Evolutionary conservation across 2,797 vertebrate genomes (phyloP).

Genomic region (Sebastes dallii): DNA sequence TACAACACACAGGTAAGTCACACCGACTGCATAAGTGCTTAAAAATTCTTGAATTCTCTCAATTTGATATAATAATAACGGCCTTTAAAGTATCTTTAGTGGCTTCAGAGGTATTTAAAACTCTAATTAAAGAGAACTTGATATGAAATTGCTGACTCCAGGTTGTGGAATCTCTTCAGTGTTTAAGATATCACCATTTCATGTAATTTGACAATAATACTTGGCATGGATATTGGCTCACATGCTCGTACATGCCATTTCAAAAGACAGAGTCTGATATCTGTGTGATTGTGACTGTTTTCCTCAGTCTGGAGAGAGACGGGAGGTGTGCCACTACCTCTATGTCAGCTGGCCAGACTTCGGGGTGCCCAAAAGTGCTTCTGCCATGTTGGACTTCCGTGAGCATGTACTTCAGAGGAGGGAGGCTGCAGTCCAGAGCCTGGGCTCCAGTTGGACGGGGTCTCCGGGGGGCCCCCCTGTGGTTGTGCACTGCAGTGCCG

Average conservation of each 20-base stretch:
- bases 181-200: not conserved
- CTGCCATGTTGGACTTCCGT: slow-evolving; percentile 88
- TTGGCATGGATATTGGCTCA: not conserved
- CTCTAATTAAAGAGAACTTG: not conserved
- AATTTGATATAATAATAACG: not conserved
- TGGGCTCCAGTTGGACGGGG: slow-evolving; percentile 83
- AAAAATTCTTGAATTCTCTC: not conserved
- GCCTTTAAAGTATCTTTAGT: not conserved
- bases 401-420: slow-evolving; percentile 84
- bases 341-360: slow-evolving; percentile 92
- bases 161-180: not conserved
- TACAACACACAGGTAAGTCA: slow-evolving; percentile 84
- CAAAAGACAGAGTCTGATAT: not conserved
- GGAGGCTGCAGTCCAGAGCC: slow-evolving; percentile 75
- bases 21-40: not conserved
- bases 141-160: not conserved
- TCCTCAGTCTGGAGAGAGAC: slow-evolving; percentile 83
- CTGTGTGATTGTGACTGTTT: not conserved
- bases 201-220: not conserved
- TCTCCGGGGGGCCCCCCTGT: slow-evolving; percentile 85
- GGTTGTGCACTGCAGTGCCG: slow-evolving; percentile 89
- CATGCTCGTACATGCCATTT: not conserved
- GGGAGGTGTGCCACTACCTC: slow-evolving; percentile 87
- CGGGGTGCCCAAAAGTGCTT: slow-evolving; percentile 88
- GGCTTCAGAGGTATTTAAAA: not conserved